Evolutionary conservation across 2,113 vertebrate genomes (phyloP), one percentile per base, ranked within the genome.

Genomic region (Coracopsis vasa): DNA sequence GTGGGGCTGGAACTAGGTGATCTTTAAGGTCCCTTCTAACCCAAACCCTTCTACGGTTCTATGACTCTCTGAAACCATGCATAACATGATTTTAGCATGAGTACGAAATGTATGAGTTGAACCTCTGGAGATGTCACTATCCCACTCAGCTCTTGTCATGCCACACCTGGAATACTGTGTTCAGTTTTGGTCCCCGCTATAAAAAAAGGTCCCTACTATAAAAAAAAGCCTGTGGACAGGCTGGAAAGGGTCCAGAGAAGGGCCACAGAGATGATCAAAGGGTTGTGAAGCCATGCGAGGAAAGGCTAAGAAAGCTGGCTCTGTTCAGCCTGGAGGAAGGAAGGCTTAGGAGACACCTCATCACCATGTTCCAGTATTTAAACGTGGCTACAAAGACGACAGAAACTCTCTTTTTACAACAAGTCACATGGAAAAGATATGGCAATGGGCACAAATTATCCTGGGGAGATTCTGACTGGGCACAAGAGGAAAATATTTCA

Each of bases 41-140:
- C 21, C 33, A 58, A 58, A 35, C 56, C 21, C 33, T 58, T 23
- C 33, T 24, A 15, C 15, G 33, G 13, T 35, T 23, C 56, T 15
- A n/a, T 23, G 9, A 35, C 35, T 58, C 56, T 23, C 9, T 24
- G 21, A 58, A 35, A 27, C 8, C 19, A 48, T 19, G 2, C 42
- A 9, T 25, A 12, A 65, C 4, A 1, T 3, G 11, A 17, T 11
- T 35, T 8, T 67, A 28, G 65, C 35, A 10, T 0, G 37, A 5
- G 10, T 1, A 11, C 0, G 11, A 35, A 44, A 64, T 0, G 13
- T 7, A 16, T 7, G 13, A 33, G 56, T 1, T 47, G 35, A 62
- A 53, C 6, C 50, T 37, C 29, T 10, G 45, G 66, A 78, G 56
- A 35, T 24, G 56, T 35, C 56, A 35, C 56, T 58, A 58, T 58